A percentile compares a stretch with the other conserved stretches of the same genome.
phyloP scores from a whole-genome alignment of 2,113 vertebrate genomes.

The Campylomormyrus numenius region DNA sequence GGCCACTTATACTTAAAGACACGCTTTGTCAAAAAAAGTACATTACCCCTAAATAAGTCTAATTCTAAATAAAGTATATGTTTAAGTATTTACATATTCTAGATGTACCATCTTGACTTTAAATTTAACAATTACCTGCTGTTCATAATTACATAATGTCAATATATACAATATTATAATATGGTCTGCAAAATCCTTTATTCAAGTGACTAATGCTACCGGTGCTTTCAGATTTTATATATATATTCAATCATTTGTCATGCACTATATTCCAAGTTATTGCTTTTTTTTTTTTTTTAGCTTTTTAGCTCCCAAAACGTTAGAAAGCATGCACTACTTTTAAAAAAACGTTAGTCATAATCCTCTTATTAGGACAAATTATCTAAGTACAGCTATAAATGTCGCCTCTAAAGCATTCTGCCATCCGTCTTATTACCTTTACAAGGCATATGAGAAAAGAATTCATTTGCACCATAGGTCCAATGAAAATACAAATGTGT shows the following conservation, averaged over 20 bases:
- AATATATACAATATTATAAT: neutral
- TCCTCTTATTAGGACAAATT: neutral
- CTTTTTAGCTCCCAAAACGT: neutral
- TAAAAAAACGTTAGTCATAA: neutral
- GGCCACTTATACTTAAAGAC: neutral
- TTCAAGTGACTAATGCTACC: neutral
- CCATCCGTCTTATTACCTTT: neutral
- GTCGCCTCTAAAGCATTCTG: neutral
- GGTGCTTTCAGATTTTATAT: neutral
- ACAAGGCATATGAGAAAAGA: slow-evolving; percentile 2
- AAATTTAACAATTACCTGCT: neutral
- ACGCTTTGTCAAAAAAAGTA: neutral
- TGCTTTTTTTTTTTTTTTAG: neutral
- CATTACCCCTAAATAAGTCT: neutral
- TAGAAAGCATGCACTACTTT: neutral
- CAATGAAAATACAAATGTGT: neutral
- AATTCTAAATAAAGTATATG: neutral
- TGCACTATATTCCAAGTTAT: neutral
- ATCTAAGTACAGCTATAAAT: neutral
- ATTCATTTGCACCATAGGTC: neutral
- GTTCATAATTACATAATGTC: neutral
- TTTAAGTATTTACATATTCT: neutral
- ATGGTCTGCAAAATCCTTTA: neutral
- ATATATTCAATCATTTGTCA: neutral
- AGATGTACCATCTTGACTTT: neutral